phyloP scores from a whole-genome alignment of 2,797 vertebrate species.

The Pelobates cultripes region DNA sequence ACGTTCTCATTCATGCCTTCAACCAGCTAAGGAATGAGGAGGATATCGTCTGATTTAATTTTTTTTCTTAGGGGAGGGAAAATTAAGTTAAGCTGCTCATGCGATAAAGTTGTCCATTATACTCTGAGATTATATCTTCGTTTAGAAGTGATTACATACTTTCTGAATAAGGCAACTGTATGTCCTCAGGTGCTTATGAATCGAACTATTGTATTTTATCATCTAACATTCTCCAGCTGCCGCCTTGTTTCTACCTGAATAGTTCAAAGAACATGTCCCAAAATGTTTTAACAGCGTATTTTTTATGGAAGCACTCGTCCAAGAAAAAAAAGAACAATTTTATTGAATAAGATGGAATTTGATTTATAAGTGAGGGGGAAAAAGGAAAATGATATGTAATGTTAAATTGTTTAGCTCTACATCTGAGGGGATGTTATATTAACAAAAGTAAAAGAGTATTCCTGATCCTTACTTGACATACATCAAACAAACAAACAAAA shows the following conservation, averaged over 20 bases:
- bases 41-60: not conserved
- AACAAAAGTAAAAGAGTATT: too few species aligned
- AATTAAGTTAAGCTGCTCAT: constrained; percentile 35
- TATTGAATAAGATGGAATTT: not conserved
- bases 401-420: too few species aligned
- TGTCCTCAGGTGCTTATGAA: constrained; percentile 35
- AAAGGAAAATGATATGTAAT: not conserved
- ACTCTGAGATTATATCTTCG: constrained; percentile 39
- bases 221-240: constrained; percentile 43
- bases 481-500: too few species aligned
- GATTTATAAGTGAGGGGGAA: not conserved
- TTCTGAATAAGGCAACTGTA: constrained; percentile 41
- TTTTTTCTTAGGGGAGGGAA: constrained; percentile 18
- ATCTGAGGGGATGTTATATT: too few species aligned
- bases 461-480: too few species aligned
- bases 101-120: constrained; percentile 40
- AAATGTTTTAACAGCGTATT: not conserved
- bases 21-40: not conserved
- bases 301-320: not conserved
- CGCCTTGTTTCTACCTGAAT: constrained; percentile 2
- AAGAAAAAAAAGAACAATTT: not conserved
- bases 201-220: constrained; percentile 34
- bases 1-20: too few species aligned
- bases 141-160: constrained; percentile 48
- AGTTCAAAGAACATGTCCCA: constrained; percentile 23